phyloP scores from a whole-genome alignment of 2,888 invertebrate species.

The Acanthosepion pharaonis region DNA sequence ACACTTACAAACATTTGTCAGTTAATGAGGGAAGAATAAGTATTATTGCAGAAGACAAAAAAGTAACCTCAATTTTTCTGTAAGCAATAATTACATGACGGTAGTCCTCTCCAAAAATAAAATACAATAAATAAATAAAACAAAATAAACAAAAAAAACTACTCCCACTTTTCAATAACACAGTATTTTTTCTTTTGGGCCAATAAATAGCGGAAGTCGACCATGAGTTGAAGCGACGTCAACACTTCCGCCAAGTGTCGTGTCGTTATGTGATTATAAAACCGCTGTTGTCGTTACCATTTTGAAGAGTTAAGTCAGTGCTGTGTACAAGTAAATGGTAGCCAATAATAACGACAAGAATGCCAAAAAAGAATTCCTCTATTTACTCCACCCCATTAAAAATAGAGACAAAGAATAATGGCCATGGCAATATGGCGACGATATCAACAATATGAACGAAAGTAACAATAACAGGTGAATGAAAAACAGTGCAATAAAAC shows the following conservation, averaged over 20 bases:
- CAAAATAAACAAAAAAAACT: neutral
- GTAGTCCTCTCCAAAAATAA: neutral
- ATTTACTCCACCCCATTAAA: neutral
- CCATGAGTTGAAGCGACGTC: neutral
- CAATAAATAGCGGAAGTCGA: slow-evolving; percentile 20
- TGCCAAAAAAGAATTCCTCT: neutral
- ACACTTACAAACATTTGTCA: neutral
- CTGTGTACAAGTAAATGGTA: neutral
- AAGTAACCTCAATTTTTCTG: neutral
- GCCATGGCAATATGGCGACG: neutral
- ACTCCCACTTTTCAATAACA: neutral
- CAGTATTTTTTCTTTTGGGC: neutral
- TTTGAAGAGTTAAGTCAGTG: neutral
- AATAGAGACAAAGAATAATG: neutral
- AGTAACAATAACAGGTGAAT: neutral
- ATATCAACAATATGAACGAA: neutral
- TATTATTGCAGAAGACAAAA: neutral
- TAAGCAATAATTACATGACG: neutral
- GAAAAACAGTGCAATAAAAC: neutral
- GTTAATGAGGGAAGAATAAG: neutral
- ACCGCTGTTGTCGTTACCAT: neutral
- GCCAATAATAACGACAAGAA: neutral
- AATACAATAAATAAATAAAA: neutral
- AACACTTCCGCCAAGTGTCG: neutral
- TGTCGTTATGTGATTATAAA: neutral